A percentile compares a stretch with the other conserved stretches of the same genome.
These are phyloP conservation scores for Tenthredo notha DNA, from an alignment of 2,888 invertebrate genomes.

Conservation along the genomic window DNA sequence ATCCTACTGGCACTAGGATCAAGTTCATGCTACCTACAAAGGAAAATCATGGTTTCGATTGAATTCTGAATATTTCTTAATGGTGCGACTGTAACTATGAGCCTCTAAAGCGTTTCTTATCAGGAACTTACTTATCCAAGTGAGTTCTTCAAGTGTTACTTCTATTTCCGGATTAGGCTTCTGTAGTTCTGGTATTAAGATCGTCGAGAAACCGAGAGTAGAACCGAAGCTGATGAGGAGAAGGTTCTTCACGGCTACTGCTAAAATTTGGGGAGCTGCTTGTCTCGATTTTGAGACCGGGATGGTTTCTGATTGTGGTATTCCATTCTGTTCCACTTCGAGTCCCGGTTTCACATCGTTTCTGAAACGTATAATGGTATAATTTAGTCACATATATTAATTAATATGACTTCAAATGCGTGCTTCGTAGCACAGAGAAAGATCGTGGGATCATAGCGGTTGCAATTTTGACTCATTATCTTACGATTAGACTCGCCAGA, in stretches of 20 bases:
- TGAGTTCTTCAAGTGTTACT: slow-evolving; percentile 70
- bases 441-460: background rate
- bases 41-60: background rate
- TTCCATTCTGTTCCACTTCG: slow-evolving; percentile 61
- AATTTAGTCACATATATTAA: background rate
- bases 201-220: slow-evolving; percentile 90
- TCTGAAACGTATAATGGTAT: slow-evolving; percentile 57
- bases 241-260: slow-evolving; percentile 90
- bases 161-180: slow-evolving; percentile 74
- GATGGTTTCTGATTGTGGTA: slow-evolving; percentile 54
- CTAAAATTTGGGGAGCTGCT: slow-evolving; percentile 87
- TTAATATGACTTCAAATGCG: background rate
- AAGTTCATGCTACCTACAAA: slow-evolving; percentile 87
- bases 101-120: background rate
- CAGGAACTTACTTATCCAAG: slow-evolving; percentile 74
- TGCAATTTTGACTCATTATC: background rate
- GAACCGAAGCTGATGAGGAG: slow-evolving; percentile 89
- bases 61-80: background rate
- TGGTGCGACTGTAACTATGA: background rate
- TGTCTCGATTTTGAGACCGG: slow-evolving; percentile 70
- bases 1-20: slow-evolving; percentile 90
- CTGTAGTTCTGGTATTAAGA: slow-evolving; percentile 87
- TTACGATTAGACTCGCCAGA: background rate
- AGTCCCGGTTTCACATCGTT: slow-evolving; percentile 61
- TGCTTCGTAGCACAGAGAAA: background rate